Evolutionary conservation across 2,797 vertebrate species (phyloP).

Genomic region (Eurystomus glaucurus): DNA sequence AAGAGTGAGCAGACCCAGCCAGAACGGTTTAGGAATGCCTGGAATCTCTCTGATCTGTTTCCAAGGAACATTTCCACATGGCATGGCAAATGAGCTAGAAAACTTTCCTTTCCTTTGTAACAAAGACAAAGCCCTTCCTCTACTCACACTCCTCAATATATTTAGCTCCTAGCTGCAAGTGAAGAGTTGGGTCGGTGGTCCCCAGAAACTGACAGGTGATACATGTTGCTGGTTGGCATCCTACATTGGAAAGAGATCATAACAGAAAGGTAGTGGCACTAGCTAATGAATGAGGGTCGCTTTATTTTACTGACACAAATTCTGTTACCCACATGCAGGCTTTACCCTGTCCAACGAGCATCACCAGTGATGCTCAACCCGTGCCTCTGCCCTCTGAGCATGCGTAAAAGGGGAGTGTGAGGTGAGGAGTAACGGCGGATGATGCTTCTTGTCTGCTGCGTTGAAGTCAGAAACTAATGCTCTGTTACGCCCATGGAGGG

Average conservation of each 20-base stretch:
- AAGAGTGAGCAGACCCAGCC: constrained; percentile 3
- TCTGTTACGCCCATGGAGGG: neutral
- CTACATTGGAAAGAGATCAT: neutral
- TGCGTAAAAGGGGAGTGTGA: neutral
- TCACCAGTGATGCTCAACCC: neutral
- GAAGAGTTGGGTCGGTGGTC: neutral
- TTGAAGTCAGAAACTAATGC: neutral
- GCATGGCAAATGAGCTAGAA: neutral
- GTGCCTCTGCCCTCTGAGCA: neutral
- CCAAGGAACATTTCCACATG: constrained; percentile 44
- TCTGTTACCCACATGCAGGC: neutral
- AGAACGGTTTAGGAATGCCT: neutral
- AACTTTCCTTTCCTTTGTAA: neutral
- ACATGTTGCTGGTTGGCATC: neutral
- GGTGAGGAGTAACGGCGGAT: neutral
- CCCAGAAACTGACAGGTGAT: neutral
- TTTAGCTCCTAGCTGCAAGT: neutral
- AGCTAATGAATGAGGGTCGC: neutral
- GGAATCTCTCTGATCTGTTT: constrained; percentile 59
- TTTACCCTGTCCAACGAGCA: neutral
- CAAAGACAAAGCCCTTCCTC: neutral
- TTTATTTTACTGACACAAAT: neutral
- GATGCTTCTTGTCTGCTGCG: neutral
- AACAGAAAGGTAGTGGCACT: neutral
- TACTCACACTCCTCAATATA: fast-evolving